A percentile compares a stretch with the other conserved stretches of the same genome.
Conservation (phyloP, 2,113 vertebrate genomes). For the Progne subis region DNA sequence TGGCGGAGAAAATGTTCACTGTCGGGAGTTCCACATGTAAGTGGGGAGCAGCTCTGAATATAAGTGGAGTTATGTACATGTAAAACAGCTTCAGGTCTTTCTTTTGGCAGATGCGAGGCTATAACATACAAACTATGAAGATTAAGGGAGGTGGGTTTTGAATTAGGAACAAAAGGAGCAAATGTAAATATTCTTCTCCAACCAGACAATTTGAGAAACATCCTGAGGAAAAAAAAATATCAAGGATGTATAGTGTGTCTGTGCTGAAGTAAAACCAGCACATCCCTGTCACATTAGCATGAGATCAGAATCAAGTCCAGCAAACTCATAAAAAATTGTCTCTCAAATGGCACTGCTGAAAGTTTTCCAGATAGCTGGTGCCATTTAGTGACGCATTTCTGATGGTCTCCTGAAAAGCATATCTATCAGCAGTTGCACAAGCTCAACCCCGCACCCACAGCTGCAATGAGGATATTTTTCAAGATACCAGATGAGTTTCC, state of each 20-base stretch:
- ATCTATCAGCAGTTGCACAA: not conserved
- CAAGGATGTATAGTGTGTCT: not conserved
- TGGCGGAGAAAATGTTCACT: not conserved
- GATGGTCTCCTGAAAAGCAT: not conserved
- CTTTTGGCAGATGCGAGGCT: not conserved
- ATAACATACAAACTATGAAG: not conserved
- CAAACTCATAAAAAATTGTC: not conserved
- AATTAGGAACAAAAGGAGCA: not conserved
- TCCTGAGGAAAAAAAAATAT: not conserved
- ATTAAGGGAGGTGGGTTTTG: not conserved
- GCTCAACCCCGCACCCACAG: slow-evolving; percentile 29
- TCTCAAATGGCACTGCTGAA: not conserved
- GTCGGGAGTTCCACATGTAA: not conserved
- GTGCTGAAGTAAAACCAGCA: not conserved
- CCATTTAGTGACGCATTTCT: slow-evolving; percentile 22
- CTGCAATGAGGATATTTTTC: slow-evolving; percentile 58
- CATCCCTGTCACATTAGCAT: not conserved
- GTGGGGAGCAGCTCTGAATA: not conserved
- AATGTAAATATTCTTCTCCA: not conserved
- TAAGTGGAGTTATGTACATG: not conserved
- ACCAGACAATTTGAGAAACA: not conserved
- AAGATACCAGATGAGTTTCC: slow-evolving; percentile 60
- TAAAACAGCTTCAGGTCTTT: not conserved
- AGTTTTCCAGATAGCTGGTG: not conserved
- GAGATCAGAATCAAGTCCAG: not conserved